phyloP scores from a whole-genome alignment of 1,140 invertebrate genomes.

The Drosophila insularis region DNA sequence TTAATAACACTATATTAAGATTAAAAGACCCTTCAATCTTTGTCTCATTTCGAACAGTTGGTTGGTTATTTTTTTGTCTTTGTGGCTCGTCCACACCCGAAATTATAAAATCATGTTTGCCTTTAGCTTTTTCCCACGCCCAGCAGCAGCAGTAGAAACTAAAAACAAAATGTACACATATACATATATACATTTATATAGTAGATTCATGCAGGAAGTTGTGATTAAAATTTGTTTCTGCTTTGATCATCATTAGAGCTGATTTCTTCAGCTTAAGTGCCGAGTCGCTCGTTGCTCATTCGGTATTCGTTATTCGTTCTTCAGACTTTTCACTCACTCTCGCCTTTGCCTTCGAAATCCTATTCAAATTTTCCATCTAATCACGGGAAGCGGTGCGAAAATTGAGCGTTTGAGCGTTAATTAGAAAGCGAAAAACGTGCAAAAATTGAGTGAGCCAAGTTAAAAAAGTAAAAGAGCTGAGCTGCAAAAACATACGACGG shows the following conservation, averaged over 20 bases:
- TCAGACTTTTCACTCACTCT: neutral
- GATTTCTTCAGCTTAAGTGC: neutral
- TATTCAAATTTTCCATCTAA: conserved; percentile 4
- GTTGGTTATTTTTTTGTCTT: conserved; percentile 3
- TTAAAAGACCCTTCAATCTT: conserved; percentile 36
- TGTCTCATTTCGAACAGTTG: neutral
- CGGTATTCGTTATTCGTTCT: neutral
- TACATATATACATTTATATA: neutral
- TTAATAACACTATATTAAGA: conserved; percentile 12
- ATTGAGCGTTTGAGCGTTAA: neutral
- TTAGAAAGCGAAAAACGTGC: conserved; percentile 10
- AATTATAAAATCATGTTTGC: conserved; percentile 29
- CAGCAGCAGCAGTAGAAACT: conserved; percentile 38
- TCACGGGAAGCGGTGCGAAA: conserved; percentile 4
- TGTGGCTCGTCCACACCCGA: conserved; percentile 23
- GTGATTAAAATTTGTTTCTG: conserved; percentile 46
- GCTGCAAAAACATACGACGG: neutral
- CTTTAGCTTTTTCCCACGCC: conserved; percentile 59
- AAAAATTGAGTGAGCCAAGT: neutral
- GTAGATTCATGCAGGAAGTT: conserved; percentile 50
- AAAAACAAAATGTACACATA: neutral
- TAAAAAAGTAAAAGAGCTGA: neutral
- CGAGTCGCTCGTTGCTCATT: too few species aligned
- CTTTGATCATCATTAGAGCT: conserved; percentile 14
- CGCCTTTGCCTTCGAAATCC: neutral